Evolutionary conservation across 2,888 invertebrate species (phyloP).

Genomic region (Noctua janthina): DNA sequence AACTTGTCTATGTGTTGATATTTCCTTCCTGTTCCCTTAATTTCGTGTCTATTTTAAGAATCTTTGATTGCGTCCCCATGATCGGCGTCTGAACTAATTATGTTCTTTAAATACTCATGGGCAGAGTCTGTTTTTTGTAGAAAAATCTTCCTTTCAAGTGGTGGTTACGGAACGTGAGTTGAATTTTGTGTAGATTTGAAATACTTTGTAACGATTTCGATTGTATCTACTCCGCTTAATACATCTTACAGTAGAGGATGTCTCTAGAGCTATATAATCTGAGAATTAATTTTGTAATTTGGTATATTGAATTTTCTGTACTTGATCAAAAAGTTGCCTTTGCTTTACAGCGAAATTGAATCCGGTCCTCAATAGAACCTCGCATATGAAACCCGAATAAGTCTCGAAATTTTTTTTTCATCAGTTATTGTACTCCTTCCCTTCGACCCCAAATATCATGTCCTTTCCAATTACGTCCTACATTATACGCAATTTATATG

Average conservation of each 20-base stretch:
- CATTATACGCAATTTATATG: constrained; percentile 54
- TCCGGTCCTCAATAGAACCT: neutral
- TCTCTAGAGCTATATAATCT: neutral
- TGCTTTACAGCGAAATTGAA: constrained; percentile 7
- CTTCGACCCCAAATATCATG: constrained; percentile 39
- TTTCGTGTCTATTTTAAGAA: constrained; percentile 48
- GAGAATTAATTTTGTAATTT: neutral
- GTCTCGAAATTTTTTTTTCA: constrained; percentile 18
- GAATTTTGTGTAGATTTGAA: constrained; percentile 1
- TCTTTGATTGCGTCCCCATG: constrained; percentile 59
- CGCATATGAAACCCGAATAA: constrained; percentile 25
- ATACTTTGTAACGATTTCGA: neutral
- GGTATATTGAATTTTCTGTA: neutral
- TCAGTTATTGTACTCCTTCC: constrained; percentile 20
- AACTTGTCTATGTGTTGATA: constrained; percentile 25
- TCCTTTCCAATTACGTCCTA: constrained; percentile 38
- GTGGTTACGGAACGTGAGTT: constrained; percentile 2
- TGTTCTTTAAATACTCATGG: constrained; percentile 49
- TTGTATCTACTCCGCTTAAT: neutral
- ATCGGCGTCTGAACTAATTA: constrained; percentile 63
- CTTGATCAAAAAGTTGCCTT: constrained; percentile 22
- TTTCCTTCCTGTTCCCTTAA: constrained; percentile 46
- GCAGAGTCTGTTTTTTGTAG: constrained; percentile 53
- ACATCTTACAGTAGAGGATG: neutral
- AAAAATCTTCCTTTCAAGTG: constrained; percentile 9